Evolutionary conservation across 2,797 vertebrate genomes (phyloP).

Genomic region (Tiaroga cobitis): DNA sequence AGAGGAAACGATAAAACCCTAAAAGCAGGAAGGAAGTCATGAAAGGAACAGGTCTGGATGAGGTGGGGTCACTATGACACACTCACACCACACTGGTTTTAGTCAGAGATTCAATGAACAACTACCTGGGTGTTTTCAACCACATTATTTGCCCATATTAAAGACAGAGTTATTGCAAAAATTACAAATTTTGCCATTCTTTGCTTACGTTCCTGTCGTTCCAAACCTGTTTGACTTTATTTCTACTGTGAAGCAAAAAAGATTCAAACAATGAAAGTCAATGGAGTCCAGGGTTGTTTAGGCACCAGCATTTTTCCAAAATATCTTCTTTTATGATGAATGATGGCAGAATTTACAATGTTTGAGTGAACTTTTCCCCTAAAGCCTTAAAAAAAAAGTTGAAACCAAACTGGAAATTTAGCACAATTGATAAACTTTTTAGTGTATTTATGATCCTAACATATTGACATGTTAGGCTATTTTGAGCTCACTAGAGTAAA

Average conservation of each 20-base stretch:
- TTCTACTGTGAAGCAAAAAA: not conserved
- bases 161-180: not conserved
- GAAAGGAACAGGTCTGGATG: constrained; percentile 54
- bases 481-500: not conserved
- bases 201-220: not conserved
- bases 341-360: not conserved
- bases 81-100: not conserved
- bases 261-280: not conserved
- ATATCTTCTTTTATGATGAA: not conserved
- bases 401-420: not conserved
- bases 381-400: not conserved
- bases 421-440: not conserved
- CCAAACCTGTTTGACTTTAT: not conserved
- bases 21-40: constrained; percentile 60
- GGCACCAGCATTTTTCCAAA: not conserved
- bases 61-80: constrained; percentile 40
- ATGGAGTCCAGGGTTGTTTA: not conserved
- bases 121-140: constrained; percentile 34
- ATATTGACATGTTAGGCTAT: not conserved
- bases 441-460: not conserved
- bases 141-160: not conserved
- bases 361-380: not conserved
- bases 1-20: constrained; percentile 60
- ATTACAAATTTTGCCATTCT: not conserved
- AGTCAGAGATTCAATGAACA: not conserved